Conservation (phyloP, 2,797 vertebrate species). For the Phylloscopus collybita region DNA sequence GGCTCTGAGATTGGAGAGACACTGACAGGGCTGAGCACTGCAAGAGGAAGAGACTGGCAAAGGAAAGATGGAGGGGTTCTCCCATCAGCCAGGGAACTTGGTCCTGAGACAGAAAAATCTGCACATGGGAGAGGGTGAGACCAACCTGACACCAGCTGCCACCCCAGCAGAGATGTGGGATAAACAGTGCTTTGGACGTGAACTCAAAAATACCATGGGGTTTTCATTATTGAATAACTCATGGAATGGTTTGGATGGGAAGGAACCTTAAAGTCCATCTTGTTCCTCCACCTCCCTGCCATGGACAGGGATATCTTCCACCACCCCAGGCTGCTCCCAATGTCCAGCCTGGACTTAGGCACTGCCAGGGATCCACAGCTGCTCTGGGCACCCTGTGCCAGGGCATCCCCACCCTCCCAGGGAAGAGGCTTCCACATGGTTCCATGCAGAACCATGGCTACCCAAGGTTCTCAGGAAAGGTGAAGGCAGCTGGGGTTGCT, state of each 20-base stretch:
- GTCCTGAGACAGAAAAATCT: neutral
- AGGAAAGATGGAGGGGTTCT: neutral
- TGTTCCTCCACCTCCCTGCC: neutral
- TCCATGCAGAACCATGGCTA: no score
- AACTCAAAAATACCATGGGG: rapidly evolving
- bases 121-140: rapidly evolving
- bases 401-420: neutral
- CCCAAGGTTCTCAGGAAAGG: neutral
- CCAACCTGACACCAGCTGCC: neutral
- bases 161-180: rapidly evolving
- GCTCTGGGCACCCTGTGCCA: neutral
- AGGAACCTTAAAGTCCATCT: neutral
- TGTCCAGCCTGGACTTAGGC: rapidly evolving
- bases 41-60: neutral
- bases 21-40: neutral
- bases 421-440: neutral
- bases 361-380: neutral
- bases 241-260: neutral
- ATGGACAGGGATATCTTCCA: rapidly evolving
- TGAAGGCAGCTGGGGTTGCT: neutral
- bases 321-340: rapidly evolving
- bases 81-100: neutral
- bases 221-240: neutral
- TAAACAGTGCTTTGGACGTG: rapidly evolving
- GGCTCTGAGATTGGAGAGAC: rapidly evolving